Conservation (phyloP, 2,888 invertebrate species). For the Molorchus minor region DNA sequence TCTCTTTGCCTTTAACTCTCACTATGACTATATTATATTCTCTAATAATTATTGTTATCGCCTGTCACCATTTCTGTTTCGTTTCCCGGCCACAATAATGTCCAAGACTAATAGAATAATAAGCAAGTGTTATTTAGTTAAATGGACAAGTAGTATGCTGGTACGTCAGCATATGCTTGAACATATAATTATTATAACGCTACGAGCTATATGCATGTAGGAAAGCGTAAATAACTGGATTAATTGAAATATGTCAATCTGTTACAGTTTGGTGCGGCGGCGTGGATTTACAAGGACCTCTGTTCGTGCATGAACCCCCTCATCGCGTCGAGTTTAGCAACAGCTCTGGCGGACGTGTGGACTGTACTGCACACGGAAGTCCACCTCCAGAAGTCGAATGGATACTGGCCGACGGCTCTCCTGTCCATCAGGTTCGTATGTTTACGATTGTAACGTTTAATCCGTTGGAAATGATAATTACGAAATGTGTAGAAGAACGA, state of each 20-base stretch:
- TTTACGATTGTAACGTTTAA: neutral
- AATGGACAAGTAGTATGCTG: no score
- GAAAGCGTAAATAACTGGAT: constrained; percentile 21
- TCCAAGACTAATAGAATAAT: no score
- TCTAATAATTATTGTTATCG: no score
- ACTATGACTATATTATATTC: no score
- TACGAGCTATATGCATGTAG: constrained; percentile 15
- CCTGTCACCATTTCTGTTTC: no score
- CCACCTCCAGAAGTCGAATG: constrained; percentile 82
- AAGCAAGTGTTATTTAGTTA: no score
- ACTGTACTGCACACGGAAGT: constrained; percentile 74
- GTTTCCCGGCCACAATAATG: no score
- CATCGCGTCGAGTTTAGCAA: constrained; percentile 82
- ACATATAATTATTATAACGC: constrained; percentile 4
- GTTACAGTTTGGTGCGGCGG: constrained; percentile 54
- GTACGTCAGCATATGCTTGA: constrained; percentile 13
- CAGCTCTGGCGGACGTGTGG: constrained; percentile 75
- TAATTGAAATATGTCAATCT: constrained; percentile 28
- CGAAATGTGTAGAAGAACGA: no score
- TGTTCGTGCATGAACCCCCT: constrained; percentile 75
- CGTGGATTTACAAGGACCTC: constrained; percentile 75
- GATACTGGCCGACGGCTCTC: constrained; percentile 77
- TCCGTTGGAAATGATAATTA: no score
- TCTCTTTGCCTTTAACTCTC: no score
- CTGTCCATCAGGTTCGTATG: constrained; percentile 67